Conservation (phyloP, 2,113 vertebrate genomes). For the Arizona elegans region DNA sequence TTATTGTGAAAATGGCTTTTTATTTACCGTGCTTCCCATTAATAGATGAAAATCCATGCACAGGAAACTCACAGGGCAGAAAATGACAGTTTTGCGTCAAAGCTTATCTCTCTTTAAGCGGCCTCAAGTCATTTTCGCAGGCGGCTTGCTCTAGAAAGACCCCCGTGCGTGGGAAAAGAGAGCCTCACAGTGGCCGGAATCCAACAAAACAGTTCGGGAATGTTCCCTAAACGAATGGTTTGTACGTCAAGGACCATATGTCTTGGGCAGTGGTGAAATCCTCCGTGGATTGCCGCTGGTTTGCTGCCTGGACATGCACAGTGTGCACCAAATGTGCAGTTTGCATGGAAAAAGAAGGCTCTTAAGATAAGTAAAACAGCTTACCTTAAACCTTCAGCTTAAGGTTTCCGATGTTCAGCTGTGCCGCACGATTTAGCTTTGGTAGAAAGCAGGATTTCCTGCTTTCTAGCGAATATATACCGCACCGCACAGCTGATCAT, state of each 20-base stretch:
- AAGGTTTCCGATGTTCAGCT: too few species aligned
- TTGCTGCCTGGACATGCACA: too few species aligned
- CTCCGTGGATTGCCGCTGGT: too few species aligned
- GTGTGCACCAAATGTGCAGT: too few species aligned
- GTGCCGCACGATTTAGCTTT: too few species aligned
- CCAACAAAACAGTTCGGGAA: not conserved
- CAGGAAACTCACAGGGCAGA: conserved; percentile 73
- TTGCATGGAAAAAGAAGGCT: too few species aligned
- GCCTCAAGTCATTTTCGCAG: conserved; percentile 59
- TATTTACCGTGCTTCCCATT: conserved; percentile 80
- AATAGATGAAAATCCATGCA: conserved; percentile 79
- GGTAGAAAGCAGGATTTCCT: too few species aligned
- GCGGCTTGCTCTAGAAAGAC: conserved; percentile 44
- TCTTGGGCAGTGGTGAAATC: too few species aligned
- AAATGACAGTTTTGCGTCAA: conserved; percentile 76
- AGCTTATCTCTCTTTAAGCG: conserved; percentile 69
- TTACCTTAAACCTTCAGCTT: too few species aligned
- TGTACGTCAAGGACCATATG: not conserved
- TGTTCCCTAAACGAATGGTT: not conserved
- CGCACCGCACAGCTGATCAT: too few species aligned
- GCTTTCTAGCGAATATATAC: too few species aligned
- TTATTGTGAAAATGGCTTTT: conserved; percentile 77
- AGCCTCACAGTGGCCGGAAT: not conserved
- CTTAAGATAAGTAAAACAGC: too few species aligned
- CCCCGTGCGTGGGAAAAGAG: not conserved